A percentile compares a stretch with the other conserved stretches of the same genome.
Conservation (phyloP, 2,797 vertebrate species). For the Pseudochirops corinnae region DNA sequence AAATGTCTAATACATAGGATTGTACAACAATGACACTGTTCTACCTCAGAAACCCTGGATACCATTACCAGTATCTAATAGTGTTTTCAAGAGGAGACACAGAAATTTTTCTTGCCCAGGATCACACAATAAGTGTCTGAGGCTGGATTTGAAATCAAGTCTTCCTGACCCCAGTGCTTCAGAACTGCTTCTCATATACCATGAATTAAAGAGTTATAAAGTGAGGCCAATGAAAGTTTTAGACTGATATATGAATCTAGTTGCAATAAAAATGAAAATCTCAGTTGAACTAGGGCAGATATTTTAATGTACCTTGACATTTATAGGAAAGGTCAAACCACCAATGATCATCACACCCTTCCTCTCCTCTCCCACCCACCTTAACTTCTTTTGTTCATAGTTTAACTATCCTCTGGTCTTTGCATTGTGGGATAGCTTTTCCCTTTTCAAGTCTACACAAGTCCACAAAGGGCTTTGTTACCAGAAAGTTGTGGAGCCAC, state of each 20-base stretch:
- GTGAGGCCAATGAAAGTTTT: slow-evolving; percentile 4
- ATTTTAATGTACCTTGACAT: background rate
- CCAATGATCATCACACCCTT: slow-evolving; percentile 3
- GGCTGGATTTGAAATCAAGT: background rate
- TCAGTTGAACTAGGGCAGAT: background rate
- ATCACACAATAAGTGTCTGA: background rate
- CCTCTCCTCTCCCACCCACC: background rate
- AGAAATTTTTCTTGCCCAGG: background rate
- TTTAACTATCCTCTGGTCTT: background rate
- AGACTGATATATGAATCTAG: slow-evolving; percentile 9
- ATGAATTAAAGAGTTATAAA: slow-evolving; percentile 1
- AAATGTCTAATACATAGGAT: background rate
- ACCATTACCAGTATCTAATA: background rate
- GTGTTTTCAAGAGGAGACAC: background rate
- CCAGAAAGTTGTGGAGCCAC: background rate
- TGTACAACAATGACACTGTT: background rate
- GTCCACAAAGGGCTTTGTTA: background rate
- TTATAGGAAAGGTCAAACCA: slow-evolving; percentile 15
- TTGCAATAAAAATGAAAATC: slow-evolving; percentile 3
- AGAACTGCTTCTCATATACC: background rate
- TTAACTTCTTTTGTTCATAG: background rate
- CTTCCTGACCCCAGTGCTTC: background rate
- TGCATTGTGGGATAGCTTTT: background rate
- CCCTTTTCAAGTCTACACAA: background rate
- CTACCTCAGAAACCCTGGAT: too few relatives aligned